Conservation (phyloP, 2,888 invertebrate species). For the Brachyptera putata region DNA sequence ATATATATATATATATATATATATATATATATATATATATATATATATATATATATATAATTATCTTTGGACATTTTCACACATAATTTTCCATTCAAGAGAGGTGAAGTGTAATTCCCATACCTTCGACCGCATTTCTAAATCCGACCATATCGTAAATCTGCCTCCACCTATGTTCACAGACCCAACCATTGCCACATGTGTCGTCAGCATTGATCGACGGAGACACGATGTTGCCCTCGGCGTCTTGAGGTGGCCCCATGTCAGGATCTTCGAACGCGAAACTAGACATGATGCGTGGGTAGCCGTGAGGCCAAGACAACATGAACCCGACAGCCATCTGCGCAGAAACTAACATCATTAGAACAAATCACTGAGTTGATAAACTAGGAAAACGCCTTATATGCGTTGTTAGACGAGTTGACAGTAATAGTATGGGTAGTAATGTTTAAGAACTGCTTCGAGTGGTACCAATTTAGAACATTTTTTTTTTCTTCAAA, state of each 20-base stretch:
- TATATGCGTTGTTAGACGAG: no score
- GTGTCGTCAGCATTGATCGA: constrained; percentile 58
- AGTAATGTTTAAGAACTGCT: no score
- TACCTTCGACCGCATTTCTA: constrained; percentile 59
- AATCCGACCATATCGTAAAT: constrained; percentile 76
- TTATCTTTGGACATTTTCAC: no score
- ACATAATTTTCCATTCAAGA: no score
- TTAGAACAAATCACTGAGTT: neutral
- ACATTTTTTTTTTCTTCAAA: no score
- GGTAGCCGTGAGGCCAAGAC: constrained; percentile 75
- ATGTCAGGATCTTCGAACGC: constrained; percentile 53
- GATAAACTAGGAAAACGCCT: no score
- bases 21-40: no score
- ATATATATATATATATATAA: no score
- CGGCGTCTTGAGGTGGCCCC: constrained; percentile 64
- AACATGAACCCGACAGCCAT: constrained; percentile 82
- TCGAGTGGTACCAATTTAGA: no score
- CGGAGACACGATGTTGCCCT: constrained; percentile 61
- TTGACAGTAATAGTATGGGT: no score
- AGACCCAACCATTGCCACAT: constrained; percentile 73
- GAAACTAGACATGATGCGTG: constrained; percentile 84
- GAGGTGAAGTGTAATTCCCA: no score
- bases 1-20: no score
- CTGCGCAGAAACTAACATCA: constrained; percentile 37
- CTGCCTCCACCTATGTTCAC: constrained; percentile 81